Evolutionary conservation across 1,140 invertebrate genomes (phyloP).

Genomic region (Panulirus ornatus): DNA sequence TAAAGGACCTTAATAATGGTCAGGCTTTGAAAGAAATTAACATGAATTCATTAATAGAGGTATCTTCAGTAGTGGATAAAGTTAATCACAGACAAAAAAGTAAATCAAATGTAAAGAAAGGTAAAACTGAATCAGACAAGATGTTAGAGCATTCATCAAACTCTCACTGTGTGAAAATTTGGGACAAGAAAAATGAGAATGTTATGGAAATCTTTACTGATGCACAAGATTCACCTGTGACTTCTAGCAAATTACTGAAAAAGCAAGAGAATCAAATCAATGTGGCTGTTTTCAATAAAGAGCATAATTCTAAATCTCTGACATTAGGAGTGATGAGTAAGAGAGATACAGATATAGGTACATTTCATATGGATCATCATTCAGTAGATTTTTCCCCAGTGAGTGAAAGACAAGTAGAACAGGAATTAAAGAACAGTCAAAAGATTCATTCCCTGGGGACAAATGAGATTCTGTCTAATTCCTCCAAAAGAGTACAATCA

Average conservation of each 20-base stretch:
- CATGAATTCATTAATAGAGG: neutral
- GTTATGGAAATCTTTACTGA: neutral
- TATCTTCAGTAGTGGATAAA: neutral
- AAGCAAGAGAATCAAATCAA: neutral
- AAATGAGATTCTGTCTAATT: neutral
- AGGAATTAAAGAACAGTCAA: neutral
- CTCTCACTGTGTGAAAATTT: neutral
- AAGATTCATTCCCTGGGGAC: neutral
- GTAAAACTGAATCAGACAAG: too few relatives aligned
- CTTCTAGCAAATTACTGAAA: neutral
- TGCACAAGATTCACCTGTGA: too few relatives aligned
- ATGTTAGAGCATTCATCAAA: neutral
- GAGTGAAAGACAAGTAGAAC: neutral
- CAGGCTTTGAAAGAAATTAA: neutral
- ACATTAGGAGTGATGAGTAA: too few relatives aligned
- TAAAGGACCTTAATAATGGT: neutral
- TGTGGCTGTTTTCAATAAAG: neutral
- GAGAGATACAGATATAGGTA: neutral
- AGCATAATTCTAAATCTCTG: neutral
- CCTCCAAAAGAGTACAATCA: too few relatives aligned
- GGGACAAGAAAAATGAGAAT: too few relatives aligned
- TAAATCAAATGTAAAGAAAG: neutral
- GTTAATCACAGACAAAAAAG: neutral
- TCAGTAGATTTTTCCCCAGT: neutral
- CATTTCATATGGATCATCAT: neutral